Base-by-base conservation (phyloP, 2,113 vertebrate genomes). In the Pseudorhombus dupliciocellatus region DNA sequence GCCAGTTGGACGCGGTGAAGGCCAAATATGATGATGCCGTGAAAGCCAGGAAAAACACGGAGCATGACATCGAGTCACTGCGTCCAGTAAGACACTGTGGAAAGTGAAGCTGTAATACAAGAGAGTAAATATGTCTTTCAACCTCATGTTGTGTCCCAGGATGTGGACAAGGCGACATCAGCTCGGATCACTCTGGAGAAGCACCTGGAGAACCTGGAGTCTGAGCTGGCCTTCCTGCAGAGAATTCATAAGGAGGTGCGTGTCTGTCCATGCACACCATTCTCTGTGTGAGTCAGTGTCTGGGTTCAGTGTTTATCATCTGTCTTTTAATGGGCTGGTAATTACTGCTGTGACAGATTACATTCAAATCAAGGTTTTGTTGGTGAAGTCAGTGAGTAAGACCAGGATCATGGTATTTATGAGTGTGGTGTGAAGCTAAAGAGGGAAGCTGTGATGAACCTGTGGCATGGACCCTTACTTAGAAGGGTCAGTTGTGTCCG, bases 171-270 rank as follows among this genome's bases (percentile, higher is more conserved):
- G 3, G 69, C 92, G 16, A 94, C 93, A 3, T 73, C n/a, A 0
- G 69, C 80, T 46, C 81, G 84, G 16, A 87, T 95, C 30, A 84
- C 79, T 10, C 90, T 91, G 82, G 88, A 93, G 79, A 91, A 88
- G 37, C 92, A 90, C 21, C 79, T 91, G 57, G 89, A 93, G 31
- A 93, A 90, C 75, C 84, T 94, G 67, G 91, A 94, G 66, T 70
- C 76, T 22, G 86, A 91, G 87, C 80, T 93, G 58, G 72, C 81
- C 63, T 95, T 94, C 78, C 81, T 92, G 16, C 86, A 88, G 73
- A 91, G 89, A 79, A 91, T 94, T 83, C 92, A 94, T 46, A 92
- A 91, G 72, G 91, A 95, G 93, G 94, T 95, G 84, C 5, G 50
- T 44, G 53, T 30, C 31, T 30, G 7, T 66, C 34, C 8, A 7